Evolutionary conservation across 2,113 vertebrate genomes (phyloP).

Genomic region (Thinocorus orbignyianus): DNA sequence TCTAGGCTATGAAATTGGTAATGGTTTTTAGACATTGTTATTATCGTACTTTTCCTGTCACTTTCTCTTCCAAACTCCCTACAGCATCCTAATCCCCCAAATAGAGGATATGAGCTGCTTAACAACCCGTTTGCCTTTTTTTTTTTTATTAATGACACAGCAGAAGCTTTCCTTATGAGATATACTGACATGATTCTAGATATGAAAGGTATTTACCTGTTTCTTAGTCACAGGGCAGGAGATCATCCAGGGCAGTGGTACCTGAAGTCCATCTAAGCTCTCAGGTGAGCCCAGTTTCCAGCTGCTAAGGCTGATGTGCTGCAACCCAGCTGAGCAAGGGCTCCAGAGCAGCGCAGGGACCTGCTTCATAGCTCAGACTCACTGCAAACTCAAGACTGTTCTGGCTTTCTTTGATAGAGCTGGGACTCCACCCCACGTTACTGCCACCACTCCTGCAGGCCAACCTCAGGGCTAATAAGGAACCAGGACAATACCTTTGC

Average conservation of each 20-base stretch:
- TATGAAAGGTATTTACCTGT: background rate
- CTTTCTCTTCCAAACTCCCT: background rate
- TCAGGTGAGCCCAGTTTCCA: background rate
- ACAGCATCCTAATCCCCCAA: background rate
- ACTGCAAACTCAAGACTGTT: background rate
- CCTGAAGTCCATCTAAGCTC: background rate
- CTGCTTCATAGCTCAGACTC: background rate
- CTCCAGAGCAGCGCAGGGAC: background rate
- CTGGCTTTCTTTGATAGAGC: background rate
- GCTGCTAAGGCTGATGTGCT: accelerated
- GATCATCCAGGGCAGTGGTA: background rate
- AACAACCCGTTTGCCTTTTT: background rate
- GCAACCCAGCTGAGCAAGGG: accelerated
- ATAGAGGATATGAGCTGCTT: background rate
- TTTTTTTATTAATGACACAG: background rate
- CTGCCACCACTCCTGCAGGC: background rate
- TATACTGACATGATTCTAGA: accelerated
- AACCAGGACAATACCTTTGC: background rate
- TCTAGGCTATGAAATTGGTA: background rate
- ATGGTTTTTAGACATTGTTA: background rate
- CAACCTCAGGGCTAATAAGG: background rate
- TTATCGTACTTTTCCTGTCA: background rate
- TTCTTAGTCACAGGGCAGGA: background rate
- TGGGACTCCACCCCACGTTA: background rate
- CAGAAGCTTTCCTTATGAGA: background rate